Base-by-base conservation (phyloP, 2,113 vertebrate species). In the Malurus alboscapulatus region DNA sequence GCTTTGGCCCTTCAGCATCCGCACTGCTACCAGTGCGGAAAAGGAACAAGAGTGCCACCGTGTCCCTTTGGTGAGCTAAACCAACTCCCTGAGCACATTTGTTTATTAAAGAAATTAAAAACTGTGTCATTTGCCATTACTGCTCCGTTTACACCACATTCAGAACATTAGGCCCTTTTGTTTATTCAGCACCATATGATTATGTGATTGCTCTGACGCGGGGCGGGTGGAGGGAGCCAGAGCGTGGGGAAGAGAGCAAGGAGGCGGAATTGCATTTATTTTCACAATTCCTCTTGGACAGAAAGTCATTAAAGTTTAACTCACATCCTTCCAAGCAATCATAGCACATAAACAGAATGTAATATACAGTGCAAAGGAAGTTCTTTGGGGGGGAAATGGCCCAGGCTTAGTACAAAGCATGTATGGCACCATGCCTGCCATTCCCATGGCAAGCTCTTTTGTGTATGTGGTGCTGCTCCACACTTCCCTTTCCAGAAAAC, bases 301-400 rank as follows among this genome's bases (percentile, higher is more conserved):
- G 75, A 86, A 93, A 79, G 69, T 90, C 94, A 93, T 91, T 76
- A 71, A 88, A 84, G 81, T 92, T 97, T 93, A 92, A 93, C 93
- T 89, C 20, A 0, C 53, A 92, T 81, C 78, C 78, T 61, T 93
- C 57, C 36, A 67, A 76, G 87, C 66, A 76, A 88, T 45, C 44
- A 21, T 50, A 88, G 62, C 55, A 61, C 42, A 75, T 19, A 75
- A 89, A 62, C 10, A n/a, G 48, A 72, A 86, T 20, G 36, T 40
- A 90, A 62, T 45, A n/a, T 12, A 62, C 11, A 51, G 25, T 18
- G 15, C 47, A 89, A 58, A 87, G 55, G 47, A 80, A 92, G 42
- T 34, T 59, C 57, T 72, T 20, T 12, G 38, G 9, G 59, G 32
- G 24, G 12, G 76, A 92, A 79, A 75, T 9, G 73, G 54, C 27